Evolutionary conservation across 2,797 vertebrate species (phyloP).

Genomic region (Gallirallus australis): DNA sequence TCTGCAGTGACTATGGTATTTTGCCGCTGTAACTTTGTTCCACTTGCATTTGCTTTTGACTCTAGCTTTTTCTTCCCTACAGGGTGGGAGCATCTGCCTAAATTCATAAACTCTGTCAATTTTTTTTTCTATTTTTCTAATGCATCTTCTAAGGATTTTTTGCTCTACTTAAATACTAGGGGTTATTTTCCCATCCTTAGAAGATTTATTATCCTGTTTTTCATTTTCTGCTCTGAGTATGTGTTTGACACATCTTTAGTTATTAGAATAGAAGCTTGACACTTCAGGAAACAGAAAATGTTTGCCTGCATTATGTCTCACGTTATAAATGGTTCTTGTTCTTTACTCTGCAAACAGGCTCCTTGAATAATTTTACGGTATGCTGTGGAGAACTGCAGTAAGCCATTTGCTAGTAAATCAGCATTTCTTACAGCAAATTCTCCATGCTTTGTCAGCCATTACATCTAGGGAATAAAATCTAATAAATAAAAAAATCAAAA

Average conservation of each 20-base stretch:
- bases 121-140: not conserved
- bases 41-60: not conserved
- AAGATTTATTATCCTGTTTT: constrained; percentile 54
- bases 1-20: not conserved
- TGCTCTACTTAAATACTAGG: not conserved
- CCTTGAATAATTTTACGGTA: constrained; percentile 46
- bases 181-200: constrained; percentile 12
- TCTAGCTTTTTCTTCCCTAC: not conserved
- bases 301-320: constrained; percentile 42
- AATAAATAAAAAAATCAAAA: not conserved
- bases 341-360: constrained; percentile 5
- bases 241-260: constrained; percentile 52
- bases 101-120: not conserved
- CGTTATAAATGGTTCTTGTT: constrained; percentile 51
- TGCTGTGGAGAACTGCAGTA: not conserved
- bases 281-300: constrained; percentile 27
- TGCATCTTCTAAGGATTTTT: not conserved
- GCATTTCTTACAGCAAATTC: constrained; percentile 29
- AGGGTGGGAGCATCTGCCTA: not conserved
- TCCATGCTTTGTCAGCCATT: not conserved
- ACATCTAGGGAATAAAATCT: constrained; percentile 7
- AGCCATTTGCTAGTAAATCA: constrained; percentile 57
- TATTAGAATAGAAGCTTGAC: constrained; percentile 36
- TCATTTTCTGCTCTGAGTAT: constrained; percentile 27
- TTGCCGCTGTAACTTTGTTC: not conserved